Evolutionary conservation across 1,140 invertebrate genomes (phyloP).

Genomic region (Drosophila insularis): DNA sequence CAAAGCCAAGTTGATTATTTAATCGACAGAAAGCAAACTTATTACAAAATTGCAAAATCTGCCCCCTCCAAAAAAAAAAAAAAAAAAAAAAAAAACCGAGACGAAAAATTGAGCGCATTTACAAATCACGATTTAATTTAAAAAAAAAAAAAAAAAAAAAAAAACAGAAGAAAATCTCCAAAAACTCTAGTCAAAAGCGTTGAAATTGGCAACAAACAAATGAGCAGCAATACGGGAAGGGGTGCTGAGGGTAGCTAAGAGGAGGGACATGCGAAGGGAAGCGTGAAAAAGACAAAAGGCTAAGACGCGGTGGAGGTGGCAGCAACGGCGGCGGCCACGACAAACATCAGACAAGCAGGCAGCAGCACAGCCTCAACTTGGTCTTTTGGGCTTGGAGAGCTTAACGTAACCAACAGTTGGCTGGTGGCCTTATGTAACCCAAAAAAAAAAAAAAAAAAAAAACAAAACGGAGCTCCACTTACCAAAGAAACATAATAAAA

Average conservation of each 20-base stretch:
- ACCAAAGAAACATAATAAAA: slow-evolving; percentile 78
- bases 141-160: slow-evolving; percentile 57
- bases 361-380: slow-evolving; percentile 22
- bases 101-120: slow-evolving; percentile 79
- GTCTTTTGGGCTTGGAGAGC: slow-evolving; percentile 43
- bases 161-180: slow-evolving; percentile 47
- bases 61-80: slow-evolving; percentile 21
- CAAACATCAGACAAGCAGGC: slow-evolving; percentile 37
- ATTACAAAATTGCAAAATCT: slow-evolving; percentile 76
- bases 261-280: slow-evolving; percentile 3
- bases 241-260: not conserved
- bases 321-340: slow-evolving; percentile 22
- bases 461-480: slow-evolving; percentile 61
- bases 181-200: slow-evolving; percentile 54
- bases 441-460: not conserved
- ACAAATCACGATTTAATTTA: slow-evolving; percentile 79
- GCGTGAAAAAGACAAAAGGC: slow-evolving; percentile 77
- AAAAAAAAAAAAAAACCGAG: slow-evolving; percentile 40
- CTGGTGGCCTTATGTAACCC: slow-evolving; percentile 67
- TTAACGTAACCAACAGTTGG: slow-evolving; percentile 75
- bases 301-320: slow-evolving; percentile 35
- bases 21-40: slow-evolving; percentile 62
- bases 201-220: slow-evolving; percentile 80
- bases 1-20: slow-evolving; percentile 62
- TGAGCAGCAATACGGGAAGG: slow-evolving; percentile 33